Evolutionary conservation across 1,140 invertebrate genomes (phyloP).

Genomic region (Leguminivora glycinivorella): DNA sequence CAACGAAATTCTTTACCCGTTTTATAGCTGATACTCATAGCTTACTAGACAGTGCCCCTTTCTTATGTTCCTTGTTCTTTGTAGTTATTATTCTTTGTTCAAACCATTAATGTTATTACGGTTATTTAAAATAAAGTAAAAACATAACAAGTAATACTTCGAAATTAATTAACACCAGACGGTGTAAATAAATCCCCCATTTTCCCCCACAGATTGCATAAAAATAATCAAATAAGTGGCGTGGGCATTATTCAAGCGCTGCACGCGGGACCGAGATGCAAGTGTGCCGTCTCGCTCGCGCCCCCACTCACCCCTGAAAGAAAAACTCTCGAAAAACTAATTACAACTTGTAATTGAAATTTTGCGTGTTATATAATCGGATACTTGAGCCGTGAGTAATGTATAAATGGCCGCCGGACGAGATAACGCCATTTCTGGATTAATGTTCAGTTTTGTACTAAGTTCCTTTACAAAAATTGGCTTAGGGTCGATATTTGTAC

Average conservation of each 20-base stretch:
- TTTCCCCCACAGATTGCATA: constrained; percentile 75
- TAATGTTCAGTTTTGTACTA: constrained; percentile 52
- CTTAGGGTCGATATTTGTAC: no score
- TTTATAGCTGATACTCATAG: no score
- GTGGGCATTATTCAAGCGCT: constrained; percentile 72
- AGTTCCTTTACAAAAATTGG: constrained; percentile 44
- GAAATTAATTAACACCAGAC: constrained; percentile 73
- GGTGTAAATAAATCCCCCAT: constrained; percentile 73
- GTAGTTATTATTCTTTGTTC: background rate
- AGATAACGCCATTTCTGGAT: constrained; percentile 52
- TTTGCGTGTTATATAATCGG: constrained; percentile 81
- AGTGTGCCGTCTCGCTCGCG: constrained; percentile 45
- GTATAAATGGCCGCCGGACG: constrained; percentile 63
- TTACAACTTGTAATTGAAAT: constrained; percentile 81
- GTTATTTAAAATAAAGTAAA: background rate
- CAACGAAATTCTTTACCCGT: no score
- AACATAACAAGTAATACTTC: constrained; percentile 42
- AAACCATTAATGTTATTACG: background rate
- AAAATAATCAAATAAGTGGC: constrained; percentile 77
- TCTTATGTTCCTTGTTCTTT: no score
- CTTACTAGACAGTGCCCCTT: no score
- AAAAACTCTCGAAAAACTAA: constrained; percentile 81
- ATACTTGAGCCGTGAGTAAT: constrained; percentile 79
- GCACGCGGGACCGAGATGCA: constrained; percentile 46
- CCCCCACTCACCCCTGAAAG: constrained; percentile 70